These are phyloP conservation scores for Tichodroma muraria DNA, from an alignment of 2,113 vertebrate species.

Conservation along the genomic window DNA sequence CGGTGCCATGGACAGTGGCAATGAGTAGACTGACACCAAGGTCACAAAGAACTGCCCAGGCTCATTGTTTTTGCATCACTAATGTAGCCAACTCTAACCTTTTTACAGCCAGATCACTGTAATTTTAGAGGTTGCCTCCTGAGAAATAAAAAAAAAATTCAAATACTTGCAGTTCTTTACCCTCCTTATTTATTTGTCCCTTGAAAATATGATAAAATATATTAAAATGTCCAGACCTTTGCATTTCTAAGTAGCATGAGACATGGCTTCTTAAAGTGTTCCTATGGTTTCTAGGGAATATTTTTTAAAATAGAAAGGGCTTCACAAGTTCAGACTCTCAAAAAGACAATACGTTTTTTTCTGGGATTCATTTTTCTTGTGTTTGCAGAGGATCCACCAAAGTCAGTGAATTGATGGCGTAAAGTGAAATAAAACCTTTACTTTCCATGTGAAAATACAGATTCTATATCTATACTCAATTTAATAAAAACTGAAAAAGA, in stretches of 20 bases:
- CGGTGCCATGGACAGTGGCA: not conserved
- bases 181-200: not conserved
- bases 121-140: not conserved
- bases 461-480: not conserved
- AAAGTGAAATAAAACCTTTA: not conserved
- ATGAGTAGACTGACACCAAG: not conserved
- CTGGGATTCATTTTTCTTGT: not conserved
- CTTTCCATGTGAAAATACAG: not conserved
- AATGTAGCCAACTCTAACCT: not conserved
- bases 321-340: not conserved
- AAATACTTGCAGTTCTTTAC: not conserved
- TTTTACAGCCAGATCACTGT: not conserved
- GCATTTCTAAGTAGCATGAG: not conserved
- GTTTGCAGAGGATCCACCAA: not conserved
- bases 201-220: not conserved
- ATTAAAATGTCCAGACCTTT: not conserved
- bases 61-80: not conserved
- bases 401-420: not conserved
- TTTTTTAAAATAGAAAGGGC: not conserved
- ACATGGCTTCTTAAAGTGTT: not conserved
- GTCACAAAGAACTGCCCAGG: not conserved
- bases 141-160: not conserved
- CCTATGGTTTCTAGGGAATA: not conserved
- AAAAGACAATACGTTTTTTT: not conserved
- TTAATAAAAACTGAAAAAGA: not conserved